A percentile compares a stretch with the other conserved stretches of the same genome.
Evolutionary conservation across 1,140 invertebrate species (phyloP).

Genomic region (Diplogasteroides magnus): DNA sequence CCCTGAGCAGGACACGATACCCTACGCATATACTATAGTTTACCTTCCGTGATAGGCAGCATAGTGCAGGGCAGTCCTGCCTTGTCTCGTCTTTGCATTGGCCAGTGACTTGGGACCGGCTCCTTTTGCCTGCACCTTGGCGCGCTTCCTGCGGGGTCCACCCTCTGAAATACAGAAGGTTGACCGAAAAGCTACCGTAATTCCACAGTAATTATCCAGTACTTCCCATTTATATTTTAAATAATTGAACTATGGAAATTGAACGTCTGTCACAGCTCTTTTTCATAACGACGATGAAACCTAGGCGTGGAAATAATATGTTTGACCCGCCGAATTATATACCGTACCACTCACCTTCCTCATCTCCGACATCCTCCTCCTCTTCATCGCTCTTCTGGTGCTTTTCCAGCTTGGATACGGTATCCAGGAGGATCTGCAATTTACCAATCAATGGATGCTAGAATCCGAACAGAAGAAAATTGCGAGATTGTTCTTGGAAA

Average conservation of each 20-base stretch:
- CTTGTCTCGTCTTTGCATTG: constrained; percentile 33
- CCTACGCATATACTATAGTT: no score
- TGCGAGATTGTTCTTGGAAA: neutral
- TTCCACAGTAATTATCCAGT: no score
- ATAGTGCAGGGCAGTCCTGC: constrained; percentile 53
- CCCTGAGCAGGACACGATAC: no score
- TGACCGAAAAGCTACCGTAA: neutral
- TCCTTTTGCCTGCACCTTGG: constrained; percentile 5
- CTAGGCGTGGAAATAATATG: neutral
- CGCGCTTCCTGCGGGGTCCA: neutral
- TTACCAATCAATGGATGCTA: neutral
- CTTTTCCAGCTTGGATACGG: constrained; percentile 24
- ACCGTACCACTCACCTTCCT: neutral
- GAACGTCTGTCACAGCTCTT: no score
- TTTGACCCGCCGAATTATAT: neutral
- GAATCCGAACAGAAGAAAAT: no score
- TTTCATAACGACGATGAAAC: no score
- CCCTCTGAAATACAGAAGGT: neutral
- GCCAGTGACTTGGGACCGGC: constrained; percentile 19
- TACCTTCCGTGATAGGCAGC: constrained; percentile 3
- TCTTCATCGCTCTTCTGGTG: neutral
- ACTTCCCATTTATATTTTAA: no score
- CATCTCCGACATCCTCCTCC: neutral
- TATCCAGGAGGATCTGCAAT: constrained; percentile 8
- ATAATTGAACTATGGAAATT: no score